A percentile compares a stretch with the other conserved stretches of the same genome.
Conservation (phyloP, 2,888 invertebrate genomes). For the Tipula confusa region DNA sequence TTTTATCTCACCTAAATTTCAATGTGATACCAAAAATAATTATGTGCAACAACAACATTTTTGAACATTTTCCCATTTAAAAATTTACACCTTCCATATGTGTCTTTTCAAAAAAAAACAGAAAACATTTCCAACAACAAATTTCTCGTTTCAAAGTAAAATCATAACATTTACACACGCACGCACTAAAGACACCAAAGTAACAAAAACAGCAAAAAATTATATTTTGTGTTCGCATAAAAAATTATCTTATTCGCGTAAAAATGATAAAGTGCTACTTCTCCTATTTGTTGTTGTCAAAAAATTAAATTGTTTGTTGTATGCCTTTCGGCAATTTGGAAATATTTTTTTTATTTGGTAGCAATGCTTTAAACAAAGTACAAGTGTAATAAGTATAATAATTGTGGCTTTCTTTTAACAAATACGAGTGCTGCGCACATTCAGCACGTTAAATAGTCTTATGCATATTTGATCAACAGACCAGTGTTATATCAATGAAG, state of each 20-base stretch:
- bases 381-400: background rate
- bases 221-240: background rate
- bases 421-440: too few species aligned
- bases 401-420: background rate
- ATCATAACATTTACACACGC: background rate
- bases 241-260: background rate
- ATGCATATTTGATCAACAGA: background rate
- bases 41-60: too few species aligned
- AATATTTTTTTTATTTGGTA: background rate
- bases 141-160: background rate
- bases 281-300: background rate
- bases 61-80: too few species aligned
- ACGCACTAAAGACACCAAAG: background rate
- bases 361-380: background rate
- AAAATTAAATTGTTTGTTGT: background rate
- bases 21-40: too few species aligned
- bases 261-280: slow-evolving; percentile 25
- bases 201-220: background rate
- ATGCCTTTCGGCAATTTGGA: background rate
- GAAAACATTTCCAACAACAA: too few species aligned
- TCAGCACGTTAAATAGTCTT: background rate
- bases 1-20: too few species aligned
- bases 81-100: too few species aligned
- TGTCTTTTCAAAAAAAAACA: too few species aligned
- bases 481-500: background rate